Percentiles rank a stretch among this genome's conserved stretches.
Evolutionary conservation across 2,888 invertebrate genomes (phyloP).

Genomic region (Mesochorus sp.): DNA sequence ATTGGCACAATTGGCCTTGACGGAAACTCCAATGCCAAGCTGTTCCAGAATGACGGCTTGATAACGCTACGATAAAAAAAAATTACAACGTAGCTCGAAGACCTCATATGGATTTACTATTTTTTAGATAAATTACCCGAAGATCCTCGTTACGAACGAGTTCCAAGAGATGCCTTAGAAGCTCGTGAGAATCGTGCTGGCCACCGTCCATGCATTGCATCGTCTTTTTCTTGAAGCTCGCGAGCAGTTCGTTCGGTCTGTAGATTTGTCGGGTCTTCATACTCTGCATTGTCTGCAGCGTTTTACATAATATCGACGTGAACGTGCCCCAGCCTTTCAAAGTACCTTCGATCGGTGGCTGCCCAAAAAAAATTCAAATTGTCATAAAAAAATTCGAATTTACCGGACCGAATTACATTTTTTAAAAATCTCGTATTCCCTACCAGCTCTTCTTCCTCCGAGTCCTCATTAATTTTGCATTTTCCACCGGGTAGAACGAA

Average conservation of each 20-base stretch:
- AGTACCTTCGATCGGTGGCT: slow-evolving; percentile 86
- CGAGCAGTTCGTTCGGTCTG: slow-evolving; percentile 86
- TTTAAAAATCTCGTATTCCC: background rate
- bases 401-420: background rate
- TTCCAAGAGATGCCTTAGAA: slow-evolving; percentile 94
- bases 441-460: slow-evolving; percentile 84
- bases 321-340: slow-evolving; percentile 88
- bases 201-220: slow-evolving; percentile 96
- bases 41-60: slow-evolving; percentile 91
- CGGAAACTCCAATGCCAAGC: slow-evolving; percentile 88
- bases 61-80: slow-evolving; percentile 86
- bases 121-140: slow-evolving; percentile 72
- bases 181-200: slow-evolving; percentile 98
- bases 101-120: background rate
- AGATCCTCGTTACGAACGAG: slow-evolving; percentile 89
- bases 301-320: slow-evolving; percentile 87
- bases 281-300: slow-evolving; percentile 87
- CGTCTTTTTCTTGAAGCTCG: slow-evolving; percentile 86
- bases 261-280: slow-evolving; percentile 86
- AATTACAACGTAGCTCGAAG: background rate
- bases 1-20: slow-evolving; percentile 90
- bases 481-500: slow-evolving; percentile 89
- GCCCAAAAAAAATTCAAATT: slow-evolving; percentile 6
- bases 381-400: background rate
- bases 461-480: slow-evolving; percentile 82